Percentiles rank a stretch among this genome's conserved stretches.
Evolutionary conservation across 2,888 invertebrate species (phyloP).

Genomic region (Chloroclysta siterata): DNA sequence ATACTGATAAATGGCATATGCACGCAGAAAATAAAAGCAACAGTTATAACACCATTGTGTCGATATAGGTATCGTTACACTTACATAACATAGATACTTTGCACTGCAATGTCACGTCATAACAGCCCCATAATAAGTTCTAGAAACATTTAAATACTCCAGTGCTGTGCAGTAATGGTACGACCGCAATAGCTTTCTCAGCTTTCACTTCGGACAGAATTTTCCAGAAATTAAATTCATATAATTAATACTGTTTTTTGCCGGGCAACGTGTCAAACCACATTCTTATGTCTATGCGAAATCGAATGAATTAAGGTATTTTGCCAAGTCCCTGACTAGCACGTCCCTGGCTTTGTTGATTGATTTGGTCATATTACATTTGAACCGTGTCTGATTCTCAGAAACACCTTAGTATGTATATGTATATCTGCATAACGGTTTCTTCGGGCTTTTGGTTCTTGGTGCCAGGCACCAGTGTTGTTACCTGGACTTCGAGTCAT

Average conservation of each 20-base stretch:
- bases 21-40: background rate
- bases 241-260: constrained; percentile 18
- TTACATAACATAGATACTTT: constrained; percentile 8
- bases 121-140: constrained; percentile 25
- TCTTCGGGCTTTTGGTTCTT: constrained; percentile 8
- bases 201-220: constrained; percentile 41
- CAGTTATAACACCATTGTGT: constrained; percentile 20
- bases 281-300: constrained; percentile 22
- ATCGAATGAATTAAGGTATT: background rate
- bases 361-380: constrained; percentile 1
- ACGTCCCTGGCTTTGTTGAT: constrained; percentile 1
- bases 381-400: constrained; percentile 1
- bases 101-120: constrained; percentile 14
- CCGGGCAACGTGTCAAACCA: constrained; percentile 31
- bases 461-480: constrained; percentile 6
- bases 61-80: constrained; percentile 7
- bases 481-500: constrained; percentile 17
- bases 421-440: constrained; percentile 4
- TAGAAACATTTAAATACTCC: constrained; percentile 31
- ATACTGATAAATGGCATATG: too few relatives aligned
- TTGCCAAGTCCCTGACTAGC: too few relatives aligned
- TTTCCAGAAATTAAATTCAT: constrained; percentile 39
- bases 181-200: constrained; percentile 33
- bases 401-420: background rate
- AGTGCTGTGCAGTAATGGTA: constrained; percentile 24